Evolutionary conservation across 2,888 invertebrate genomes (phyloP), one percentile per base, ranked within the genome.

Genomic region (Pseudococcus viburni): DNA sequence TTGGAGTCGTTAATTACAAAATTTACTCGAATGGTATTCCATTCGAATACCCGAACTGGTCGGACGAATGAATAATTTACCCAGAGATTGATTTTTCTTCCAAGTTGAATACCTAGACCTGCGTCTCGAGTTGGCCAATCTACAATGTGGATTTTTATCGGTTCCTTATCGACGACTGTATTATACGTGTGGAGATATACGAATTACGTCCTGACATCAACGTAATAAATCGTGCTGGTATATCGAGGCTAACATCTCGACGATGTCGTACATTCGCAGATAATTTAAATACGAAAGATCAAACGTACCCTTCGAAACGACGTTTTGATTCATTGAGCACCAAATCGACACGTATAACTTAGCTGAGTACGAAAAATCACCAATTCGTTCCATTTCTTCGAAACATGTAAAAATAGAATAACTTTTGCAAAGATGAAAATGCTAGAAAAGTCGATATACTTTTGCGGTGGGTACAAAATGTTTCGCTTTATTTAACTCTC

Each of bases 1-100:
- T 33, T 15, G 68, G 68, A 73, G 26, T 73, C 68, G 68, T 73
- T 73, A 73, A 73, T 73, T 73, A 73, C 68, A 33, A 12, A n/a
- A 19, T 73, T 12, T 12, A 33, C 33, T 73, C 33, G 68, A 73
- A 73, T 73, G 33, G 68, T 73, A 73, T 73, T 73, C 33, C 33
- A 33, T 26, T 73, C 33, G 68, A 33, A 19, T 59, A 51, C n/a
- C 0, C 9, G 68, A 33, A 33, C 33, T 46, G 46, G 8, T 11
- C 64, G 22, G 19, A 22, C 15, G 19, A 64, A 33, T 33, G 19
- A 64, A 33, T 33, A 33, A 33, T 33, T 33, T 33, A 33, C 26
- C 26, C 26, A 33, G 26, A 1, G 26, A 33, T 33, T 33, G 26
- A 33, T 33, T 33, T 33, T 33, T 33, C 26, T 33, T 33, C 1